These are phyloP conservation scores for Miichthys miiuy DNA, from an alignment of 2,797 vertebrate genomes.

Conservation along the genomic window DNA sequence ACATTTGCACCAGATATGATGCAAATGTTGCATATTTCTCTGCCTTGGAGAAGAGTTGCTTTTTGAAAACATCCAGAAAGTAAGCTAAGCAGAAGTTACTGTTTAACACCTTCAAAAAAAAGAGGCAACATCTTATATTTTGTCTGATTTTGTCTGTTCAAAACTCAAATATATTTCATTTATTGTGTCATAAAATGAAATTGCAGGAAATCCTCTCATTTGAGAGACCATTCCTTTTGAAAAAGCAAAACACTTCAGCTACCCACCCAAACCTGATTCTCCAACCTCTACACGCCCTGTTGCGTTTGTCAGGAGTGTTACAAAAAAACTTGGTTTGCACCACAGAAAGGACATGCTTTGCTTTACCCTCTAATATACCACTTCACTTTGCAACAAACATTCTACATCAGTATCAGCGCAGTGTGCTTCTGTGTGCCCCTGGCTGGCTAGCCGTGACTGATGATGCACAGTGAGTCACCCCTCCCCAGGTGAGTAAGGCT, in stretches of 20 bases:
- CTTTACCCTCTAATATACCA: conserved; percentile 23
- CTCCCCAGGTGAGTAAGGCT: conserved; percentile 86
- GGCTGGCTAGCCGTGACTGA: conserved; percentile 81
- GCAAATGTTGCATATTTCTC: not conserved
- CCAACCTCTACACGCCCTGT: not conserved
- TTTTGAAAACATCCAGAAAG: not conserved
- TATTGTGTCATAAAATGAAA: not conserved
- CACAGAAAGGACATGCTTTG: conserved; percentile 2
- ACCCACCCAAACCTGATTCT: not conserved
- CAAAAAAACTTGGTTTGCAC: conserved; percentile 15
- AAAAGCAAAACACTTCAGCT: not conserved
- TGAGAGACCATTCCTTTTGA: no score
- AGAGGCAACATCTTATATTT: not conserved
- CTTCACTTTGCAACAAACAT: conserved; percentile 61
- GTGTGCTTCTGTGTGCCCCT: conserved; percentile 72
- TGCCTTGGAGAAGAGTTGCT: not conserved
- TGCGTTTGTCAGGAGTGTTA: conserved; percentile 9
- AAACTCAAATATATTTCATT: not conserved
- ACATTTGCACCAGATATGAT: not conserved
- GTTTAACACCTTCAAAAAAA: not conserved
- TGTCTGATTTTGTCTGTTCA: not conserved
- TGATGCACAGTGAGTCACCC: conserved; percentile 88
- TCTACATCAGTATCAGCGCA: conserved; percentile 43
- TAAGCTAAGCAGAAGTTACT: not conserved
- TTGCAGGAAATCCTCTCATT: not conserved